These are phyloP conservation scores for Arrhamphus sclerolepis DNA, from an alignment of 2,797 vertebrate genomes.

Conservation along the genomic window DNA sequence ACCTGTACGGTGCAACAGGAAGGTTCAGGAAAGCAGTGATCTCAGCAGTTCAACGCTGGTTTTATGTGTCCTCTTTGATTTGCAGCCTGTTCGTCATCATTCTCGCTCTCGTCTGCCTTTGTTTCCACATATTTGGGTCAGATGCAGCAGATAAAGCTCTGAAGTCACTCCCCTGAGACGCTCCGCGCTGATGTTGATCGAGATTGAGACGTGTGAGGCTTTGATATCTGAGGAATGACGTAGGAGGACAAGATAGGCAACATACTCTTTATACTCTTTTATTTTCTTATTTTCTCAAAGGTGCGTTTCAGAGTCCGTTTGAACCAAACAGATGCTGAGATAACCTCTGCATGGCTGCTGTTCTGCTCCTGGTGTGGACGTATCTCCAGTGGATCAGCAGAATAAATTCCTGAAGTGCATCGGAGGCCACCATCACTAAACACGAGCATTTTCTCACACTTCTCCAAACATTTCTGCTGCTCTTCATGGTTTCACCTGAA, in stretches of 20 bases:
- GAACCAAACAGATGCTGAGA: no score
- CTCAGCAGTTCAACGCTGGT: no score
- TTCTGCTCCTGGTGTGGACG: no score
- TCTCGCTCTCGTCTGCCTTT: conserved; percentile 6
- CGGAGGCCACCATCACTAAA: conserved; percentile 7
- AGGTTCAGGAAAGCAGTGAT: no score
- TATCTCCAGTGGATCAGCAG: conserved; percentile 2
- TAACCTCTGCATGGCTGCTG: no score
- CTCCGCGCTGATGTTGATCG: conserved; percentile 23
- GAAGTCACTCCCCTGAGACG: conserved; percentile 1
- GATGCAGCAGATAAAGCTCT: conserved; percentile 1
- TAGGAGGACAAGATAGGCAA: conserved; percentile 21
- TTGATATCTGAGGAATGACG: conserved; percentile 48
- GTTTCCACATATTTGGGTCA: conserved; percentile 16
- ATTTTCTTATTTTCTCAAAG: no score
- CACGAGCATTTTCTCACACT: conserved; percentile 11
- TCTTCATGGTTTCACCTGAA: no score
- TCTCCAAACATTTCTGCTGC: conserved; percentile 7
- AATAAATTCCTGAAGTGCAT: conserved; percentile 19
- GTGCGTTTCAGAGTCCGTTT: no score
- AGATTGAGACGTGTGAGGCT: conserved; percentile 21
- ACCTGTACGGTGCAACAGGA: no score
- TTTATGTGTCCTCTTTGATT: no score
- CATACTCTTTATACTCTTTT: no score
- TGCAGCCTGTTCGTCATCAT: conserved; percentile 3